phyloP scores from a whole-genome alignment of 2,888 invertebrate species.

The Hyles lineata region DNA sequence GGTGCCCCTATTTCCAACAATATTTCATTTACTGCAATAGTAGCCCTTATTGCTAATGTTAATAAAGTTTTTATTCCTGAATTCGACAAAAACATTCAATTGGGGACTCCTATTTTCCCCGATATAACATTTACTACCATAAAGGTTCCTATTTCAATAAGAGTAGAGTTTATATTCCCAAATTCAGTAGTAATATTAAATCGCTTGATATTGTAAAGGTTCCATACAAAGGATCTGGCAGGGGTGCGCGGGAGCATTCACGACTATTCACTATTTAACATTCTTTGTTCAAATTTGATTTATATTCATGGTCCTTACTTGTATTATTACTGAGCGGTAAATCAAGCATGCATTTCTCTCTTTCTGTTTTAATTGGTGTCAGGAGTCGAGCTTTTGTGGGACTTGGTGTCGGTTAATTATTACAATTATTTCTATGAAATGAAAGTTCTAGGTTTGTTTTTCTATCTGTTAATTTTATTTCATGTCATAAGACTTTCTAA shows the following conservation, averaged over 20 bases:
- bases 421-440: background rate
- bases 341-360: constrained; percentile 72
- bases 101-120: constrained; percentile 68
- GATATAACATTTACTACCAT: constrained; percentile 31
- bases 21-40: constrained; percentile 28
- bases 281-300: constrained; percentile 82
- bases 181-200: background rate
- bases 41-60: constrained; percentile 33
- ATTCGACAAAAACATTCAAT: constrained; percentile 23
- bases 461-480: background rate
- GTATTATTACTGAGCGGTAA: constrained; percentile 76
- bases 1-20: constrained; percentile 68
- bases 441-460: background rate
- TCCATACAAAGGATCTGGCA: constrained; percentile 64
- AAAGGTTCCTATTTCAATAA: constrained; percentile 35
- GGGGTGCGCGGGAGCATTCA: constrained; percentile 79
- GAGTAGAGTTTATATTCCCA: background rate
- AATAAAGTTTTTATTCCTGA: constrained; percentile 44
- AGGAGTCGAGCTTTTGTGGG: constrained; percentile 29
- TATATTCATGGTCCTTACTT: constrained; percentile 81
- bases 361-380: constrained; percentile 55
- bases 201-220: constrained; percentile 49
- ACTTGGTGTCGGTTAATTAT: constrained; percentile 12
- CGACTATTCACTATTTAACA: constrained; percentile 83
- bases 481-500: background rate